Conservation (phyloP, 2,113 vertebrate species). For the Reinhardtius hippoglossoides region DNA sequence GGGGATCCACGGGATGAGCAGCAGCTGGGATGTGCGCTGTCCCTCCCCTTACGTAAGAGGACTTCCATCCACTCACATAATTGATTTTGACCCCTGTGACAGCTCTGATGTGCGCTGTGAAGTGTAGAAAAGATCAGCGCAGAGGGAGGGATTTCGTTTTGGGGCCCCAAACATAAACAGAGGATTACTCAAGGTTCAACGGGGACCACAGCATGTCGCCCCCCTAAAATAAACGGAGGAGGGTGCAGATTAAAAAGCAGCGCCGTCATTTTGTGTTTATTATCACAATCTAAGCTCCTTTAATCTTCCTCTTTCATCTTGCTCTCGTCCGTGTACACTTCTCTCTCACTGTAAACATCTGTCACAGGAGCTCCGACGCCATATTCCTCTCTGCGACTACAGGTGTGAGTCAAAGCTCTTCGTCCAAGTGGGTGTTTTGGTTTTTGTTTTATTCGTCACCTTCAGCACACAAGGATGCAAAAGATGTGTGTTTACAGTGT, state of each 20-base stretch:
- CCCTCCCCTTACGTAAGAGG: constrained; percentile 68
- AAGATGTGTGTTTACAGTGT: constrained; percentile 47
- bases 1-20: constrained; percentile 57
- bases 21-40: constrained; percentile 66
- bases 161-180: constrained; percentile 33
- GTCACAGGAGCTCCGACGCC: constrained; percentile 3
- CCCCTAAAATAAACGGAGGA: constrained; percentile 16
- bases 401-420: constrained; percentile 5
- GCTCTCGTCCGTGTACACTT: not conserved
- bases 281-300: constrained; percentile 15
- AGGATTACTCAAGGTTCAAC: constrained; percentile 19
- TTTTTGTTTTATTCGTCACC: constrained; percentile 12
- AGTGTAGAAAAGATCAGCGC: constrained; percentile 26
- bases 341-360: constrained; percentile 36
- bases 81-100: constrained; percentile 68
- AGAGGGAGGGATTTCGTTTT: not conserved
- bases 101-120: constrained; percentile 38
- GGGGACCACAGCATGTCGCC: not conserved
- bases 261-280: constrained; percentile 30
- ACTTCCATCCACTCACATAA: constrained; percentile 68
- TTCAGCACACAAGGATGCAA: constrained; percentile 28
- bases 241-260: not conserved
- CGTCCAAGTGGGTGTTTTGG: constrained; percentile 31
- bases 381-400: not conserved
- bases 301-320: constrained; percentile 40